Evolutionary conservation across 2,888 invertebrate species (phyloP).

Genomic region (Oithona nana): DNA sequence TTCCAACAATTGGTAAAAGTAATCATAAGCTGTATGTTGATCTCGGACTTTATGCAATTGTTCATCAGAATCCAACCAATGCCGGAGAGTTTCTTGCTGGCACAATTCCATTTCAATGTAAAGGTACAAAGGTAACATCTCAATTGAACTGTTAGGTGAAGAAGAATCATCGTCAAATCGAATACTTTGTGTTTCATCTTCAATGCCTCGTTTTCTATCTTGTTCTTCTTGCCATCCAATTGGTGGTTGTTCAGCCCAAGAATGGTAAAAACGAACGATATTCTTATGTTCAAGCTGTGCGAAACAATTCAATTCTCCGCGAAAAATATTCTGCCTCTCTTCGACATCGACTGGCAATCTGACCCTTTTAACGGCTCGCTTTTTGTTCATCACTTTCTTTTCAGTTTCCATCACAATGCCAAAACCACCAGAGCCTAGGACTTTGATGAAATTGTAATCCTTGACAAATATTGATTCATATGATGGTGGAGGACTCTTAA

Average conservation of each 20-base stretch:
- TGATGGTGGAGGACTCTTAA: too few relatives aligned
- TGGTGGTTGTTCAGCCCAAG: constrained; percentile 88
- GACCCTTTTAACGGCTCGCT: constrained; percentile 74
- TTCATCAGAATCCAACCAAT: constrained; percentile 58
- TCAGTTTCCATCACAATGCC: constrained; percentile 87
- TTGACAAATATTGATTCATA: too few relatives aligned
- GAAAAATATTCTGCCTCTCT: constrained; percentile 65
- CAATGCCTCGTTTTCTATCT: constrained; percentile 32
- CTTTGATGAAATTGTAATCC: constrained; percentile 66
- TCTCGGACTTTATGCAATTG: too few relatives aligned
- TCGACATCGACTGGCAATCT: constrained; percentile 39
- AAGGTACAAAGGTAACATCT: constrained; percentile 40
- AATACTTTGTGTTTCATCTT: neutral
- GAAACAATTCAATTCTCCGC: constrained; percentile 79
- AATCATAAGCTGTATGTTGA: constrained; percentile 35
- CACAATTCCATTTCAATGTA: constrained; percentile 98
- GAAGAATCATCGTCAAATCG: neutral
- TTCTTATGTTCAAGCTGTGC: constrained; percentile 85
- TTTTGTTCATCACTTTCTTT: constrained; percentile 80
- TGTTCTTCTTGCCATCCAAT: constrained; percentile 56
- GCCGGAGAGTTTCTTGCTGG: constrained; percentile 62
- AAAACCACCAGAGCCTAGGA: constrained; percentile 77
- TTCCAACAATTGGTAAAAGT: constrained; percentile 74
- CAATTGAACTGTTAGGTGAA: neutral
- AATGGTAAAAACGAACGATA: constrained; percentile 85